Evolutionary conservation across 2,113 vertebrate species (phyloP), one percentile per base, ranked within the genome.

Genomic region (Apus apus): DNA sequence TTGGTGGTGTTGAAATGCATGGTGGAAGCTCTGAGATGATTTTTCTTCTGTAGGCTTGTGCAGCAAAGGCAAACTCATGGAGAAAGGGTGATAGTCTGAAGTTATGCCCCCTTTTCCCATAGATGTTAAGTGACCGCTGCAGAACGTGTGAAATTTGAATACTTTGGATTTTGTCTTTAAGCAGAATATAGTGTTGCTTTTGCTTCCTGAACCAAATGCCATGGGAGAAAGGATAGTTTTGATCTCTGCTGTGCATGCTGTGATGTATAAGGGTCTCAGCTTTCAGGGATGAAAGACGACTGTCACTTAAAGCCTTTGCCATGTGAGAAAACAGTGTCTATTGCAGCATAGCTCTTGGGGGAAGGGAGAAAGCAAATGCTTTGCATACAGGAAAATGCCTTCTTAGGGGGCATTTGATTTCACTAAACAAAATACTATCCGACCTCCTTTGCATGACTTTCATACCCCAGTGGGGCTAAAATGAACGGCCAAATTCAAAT

Each of bases 381-480:
- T 54, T 94, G 81, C 94, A 62, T 43, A 20, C 91, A 91, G 90
- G 79, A 87, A 94, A 83, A 85, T 67, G 11, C 8, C 87, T 94
- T 78, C 89, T 89, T 67, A 1, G 58, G 74, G 78, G 56, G 62
- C 80, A 86, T 95, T 88, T 84, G 70, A 9, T 96, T 96, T 96
- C 90, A 64, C 83, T 89, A 95, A 95, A 88, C 93, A 93, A 92
- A 95, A 95, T 93, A 90, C 80, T 96, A 71, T 81, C 91, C 66
- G 51, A 21, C 60, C 60, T 92, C 57, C 40, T 89, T 86, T 91
- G 75, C 76, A 25, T 78, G 93, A 38, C 80, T 85, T 88, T 85
- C 51, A 32, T 78, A 71, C 66, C 46, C 1, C 60, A n/a, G 13
- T 13, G 68, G 79, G 18, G n/a, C 78, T 95, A 45, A 79, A 94